A percentile compares a stretch with the other conserved stretches of the same genome.
phyloP scores from a whole-genome alignment of 92 coral and sea anemone genomes.

The Porites lobata region DNA sequence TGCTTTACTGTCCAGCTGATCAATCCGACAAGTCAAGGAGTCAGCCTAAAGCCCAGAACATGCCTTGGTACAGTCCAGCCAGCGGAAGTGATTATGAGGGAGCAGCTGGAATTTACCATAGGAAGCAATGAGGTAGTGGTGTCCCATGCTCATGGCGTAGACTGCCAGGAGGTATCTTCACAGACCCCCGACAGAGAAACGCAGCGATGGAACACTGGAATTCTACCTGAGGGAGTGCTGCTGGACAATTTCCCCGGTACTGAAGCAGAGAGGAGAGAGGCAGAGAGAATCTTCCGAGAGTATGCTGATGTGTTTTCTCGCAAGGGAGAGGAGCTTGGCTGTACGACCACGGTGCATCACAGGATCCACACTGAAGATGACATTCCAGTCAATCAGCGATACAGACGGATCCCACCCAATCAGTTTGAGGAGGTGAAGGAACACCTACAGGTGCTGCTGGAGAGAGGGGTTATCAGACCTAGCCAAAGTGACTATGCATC shows the following conservation, averaged over 20 bases:
- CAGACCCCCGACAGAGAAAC: slow-evolving; percentile 36
- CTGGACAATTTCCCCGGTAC: slow-evolving; percentile 72
- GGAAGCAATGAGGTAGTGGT: slow-evolving; percentile 64
- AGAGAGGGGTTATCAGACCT: slow-evolving; percentile 44
- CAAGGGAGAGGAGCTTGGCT: slow-evolving; percentile 48
- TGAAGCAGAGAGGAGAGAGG: slow-evolving; percentile 45
- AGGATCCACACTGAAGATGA: slow-evolving; percentile 54
- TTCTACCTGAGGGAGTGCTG: slow-evolving; percentile 38
- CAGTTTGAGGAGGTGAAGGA: slow-evolving; percentile 64
- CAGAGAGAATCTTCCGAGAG: slow-evolving; percentile 41
- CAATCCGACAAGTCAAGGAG: slow-evolving; percentile 53
- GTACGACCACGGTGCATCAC: slow-evolving; percentile 45
- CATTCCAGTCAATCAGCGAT: slow-evolving; percentile 54
- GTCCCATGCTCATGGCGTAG: slow-evolving; percentile 55
- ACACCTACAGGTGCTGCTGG: slow-evolving; percentile 62
- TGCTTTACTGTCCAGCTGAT: slow-evolving; percentile 48
- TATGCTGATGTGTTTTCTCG: slow-evolving; percentile 61
- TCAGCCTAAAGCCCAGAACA: slow-evolving; percentile 65
- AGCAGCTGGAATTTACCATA: slow-evolving; percentile 47
- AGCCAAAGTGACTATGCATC: slow-evolving; percentile 72
- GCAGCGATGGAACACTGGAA: slow-evolving; percentile 20
- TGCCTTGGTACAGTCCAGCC: slow-evolving; percentile 56
- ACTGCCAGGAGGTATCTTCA: slow-evolving; percentile 53
- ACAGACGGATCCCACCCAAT: slow-evolving; percentile 60
- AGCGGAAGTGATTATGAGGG: slow-evolving; percentile 35